phyloP scores from a whole-genome alignment of 2,113 vertebrate species.

The Cyprinodon tularosa region DNA sequence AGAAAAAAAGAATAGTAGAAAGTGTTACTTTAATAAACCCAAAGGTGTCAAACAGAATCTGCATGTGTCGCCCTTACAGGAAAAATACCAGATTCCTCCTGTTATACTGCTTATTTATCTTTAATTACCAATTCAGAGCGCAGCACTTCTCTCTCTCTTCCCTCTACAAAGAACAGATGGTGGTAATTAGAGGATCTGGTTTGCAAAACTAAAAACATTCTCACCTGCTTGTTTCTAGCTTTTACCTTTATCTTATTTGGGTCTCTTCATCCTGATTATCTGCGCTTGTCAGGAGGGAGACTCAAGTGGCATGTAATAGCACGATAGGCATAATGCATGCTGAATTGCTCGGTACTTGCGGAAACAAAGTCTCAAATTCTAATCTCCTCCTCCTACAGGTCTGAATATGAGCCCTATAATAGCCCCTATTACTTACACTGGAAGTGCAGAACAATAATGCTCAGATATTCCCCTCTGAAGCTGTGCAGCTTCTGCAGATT shows the following conservation, averaged over 20 bases:
- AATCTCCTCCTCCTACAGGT: slow-evolving; percentile 46
- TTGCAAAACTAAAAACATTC: slow-evolving; percentile 36
- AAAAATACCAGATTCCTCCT: slow-evolving; percentile 20
- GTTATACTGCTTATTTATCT: slow-evolving; percentile 17
- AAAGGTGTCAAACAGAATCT: slow-evolving; percentile 4
- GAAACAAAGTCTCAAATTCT: slow-evolving; percentile 34
- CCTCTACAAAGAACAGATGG: slow-evolving; percentile 52
- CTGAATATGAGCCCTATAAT: slow-evolving; percentile 47
- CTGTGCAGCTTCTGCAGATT: slow-evolving; percentile 10
- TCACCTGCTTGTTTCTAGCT: slow-evolving; percentile 30
- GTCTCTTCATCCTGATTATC: slow-evolving; percentile 39
- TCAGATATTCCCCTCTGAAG: slow-evolving; percentile 38
- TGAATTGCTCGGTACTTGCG: slow-evolving; percentile 38
- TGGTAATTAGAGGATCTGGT: slow-evolving; percentile 51
- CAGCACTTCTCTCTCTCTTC: slow-evolving; percentile 17
- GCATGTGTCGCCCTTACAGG: slow-evolving; percentile 17
- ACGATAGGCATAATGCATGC: slow-evolving; percentile 16
- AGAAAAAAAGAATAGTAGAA: background rate
- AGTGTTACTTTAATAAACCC: background rate
- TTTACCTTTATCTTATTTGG: slow-evolving; percentile 49
- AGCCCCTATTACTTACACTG: slow-evolving; percentile 52
- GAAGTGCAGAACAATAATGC: slow-evolving; percentile 51
- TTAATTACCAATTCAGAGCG: slow-evolving; percentile 36
- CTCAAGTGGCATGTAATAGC: slow-evolving; percentile 53
- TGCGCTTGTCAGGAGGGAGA: slow-evolving; percentile 30